A percentile compares a stretch with the other conserved stretches of the same genome.
These are phyloP conservation scores for Eucriotettix oculatus DNA, from an alignment of 2,888 invertebrate genomes.

Conservation along the genomic window DNA sequence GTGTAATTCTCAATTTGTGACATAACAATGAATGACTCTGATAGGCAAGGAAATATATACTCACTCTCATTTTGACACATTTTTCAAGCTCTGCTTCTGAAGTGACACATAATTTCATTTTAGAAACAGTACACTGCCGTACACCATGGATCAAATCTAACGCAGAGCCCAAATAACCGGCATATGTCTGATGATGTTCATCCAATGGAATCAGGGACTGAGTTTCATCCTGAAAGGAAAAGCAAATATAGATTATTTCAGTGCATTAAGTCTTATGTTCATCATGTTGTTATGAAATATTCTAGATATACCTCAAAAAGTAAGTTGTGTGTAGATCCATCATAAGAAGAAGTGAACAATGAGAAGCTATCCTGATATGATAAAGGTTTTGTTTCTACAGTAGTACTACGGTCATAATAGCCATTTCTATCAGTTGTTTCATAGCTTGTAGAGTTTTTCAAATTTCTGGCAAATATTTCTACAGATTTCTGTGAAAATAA, in stretches of 20 bases:
- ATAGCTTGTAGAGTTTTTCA: too few relatives aligned
- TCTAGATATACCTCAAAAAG: constrained; percentile 50
- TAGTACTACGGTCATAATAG: too few relatives aligned
- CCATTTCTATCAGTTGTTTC: too few relatives aligned
- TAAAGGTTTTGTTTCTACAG: too few relatives aligned
- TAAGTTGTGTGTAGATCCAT: constrained; percentile 38
- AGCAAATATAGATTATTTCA: not conserved
- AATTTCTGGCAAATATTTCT: too few relatives aligned
- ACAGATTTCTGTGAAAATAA: too few relatives aligned
- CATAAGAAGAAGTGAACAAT: not conserved
- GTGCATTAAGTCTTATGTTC: too few relatives aligned
- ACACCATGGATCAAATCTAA: constrained; percentile 56
- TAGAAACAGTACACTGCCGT: constrained; percentile 64
- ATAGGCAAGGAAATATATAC: constrained; percentile 16
- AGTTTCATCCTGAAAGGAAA: constrained; percentile 54
- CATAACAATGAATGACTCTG: not conserved
- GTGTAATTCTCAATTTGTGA: too few relatives aligned
- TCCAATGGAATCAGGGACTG: constrained; percentile 43
- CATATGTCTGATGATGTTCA: constrained; percentile 61
- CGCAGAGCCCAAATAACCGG: constrained; percentile 50
- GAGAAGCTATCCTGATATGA: not conserved
- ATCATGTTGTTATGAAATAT: not conserved
- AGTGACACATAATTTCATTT: constrained; percentile 80
- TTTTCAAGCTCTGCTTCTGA: constrained; percentile 81
- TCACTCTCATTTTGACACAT: constrained; percentile 78